phyloP scores from a whole-genome alignment of 2,113 vertebrate species.

The Isichthys henryi region DNA sequence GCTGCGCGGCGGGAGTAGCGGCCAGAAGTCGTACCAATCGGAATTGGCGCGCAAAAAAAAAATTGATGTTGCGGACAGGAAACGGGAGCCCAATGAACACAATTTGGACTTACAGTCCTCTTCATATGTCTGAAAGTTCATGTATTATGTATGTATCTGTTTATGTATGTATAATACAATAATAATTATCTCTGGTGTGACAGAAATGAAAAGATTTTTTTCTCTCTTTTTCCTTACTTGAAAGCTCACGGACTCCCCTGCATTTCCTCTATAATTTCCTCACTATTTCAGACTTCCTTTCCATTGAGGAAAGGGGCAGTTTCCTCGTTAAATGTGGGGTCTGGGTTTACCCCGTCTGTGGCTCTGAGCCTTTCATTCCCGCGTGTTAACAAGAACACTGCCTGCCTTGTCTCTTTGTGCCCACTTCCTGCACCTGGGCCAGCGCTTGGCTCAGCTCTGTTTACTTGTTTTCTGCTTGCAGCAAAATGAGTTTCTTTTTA shows the following conservation, averaged over 20 bases:
- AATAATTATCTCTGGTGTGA: background rate
- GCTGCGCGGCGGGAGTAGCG: too few relatives aligned
- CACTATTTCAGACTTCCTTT: background rate
- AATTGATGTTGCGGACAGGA: too few relatives aligned
- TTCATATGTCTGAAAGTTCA: too few relatives aligned
- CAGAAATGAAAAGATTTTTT: background rate
- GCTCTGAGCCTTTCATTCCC: background rate
- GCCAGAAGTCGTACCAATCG: too few relatives aligned
- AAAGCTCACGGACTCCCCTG: background rate
- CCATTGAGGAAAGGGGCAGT: background rate
- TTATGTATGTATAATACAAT: background rate
- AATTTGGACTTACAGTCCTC: too few relatives aligned
- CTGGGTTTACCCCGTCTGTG: background rate
- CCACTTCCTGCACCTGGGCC: conserved; percentile 16
- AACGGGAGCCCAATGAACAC: too few relatives aligned
- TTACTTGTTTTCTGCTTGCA: background rate
- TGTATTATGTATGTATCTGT: too few relatives aligned
- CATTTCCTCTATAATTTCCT: background rate
- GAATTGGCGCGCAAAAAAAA: too few relatives aligned
- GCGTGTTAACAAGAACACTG: conserved; percentile 15
- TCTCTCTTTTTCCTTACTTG: background rate
- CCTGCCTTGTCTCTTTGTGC: background rate
- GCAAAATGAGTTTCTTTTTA: conserved; percentile 14
- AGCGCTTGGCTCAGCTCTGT: background rate
- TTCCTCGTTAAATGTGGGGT: background rate